Evolutionary conservation across 2,888 invertebrate genomes (phyloP).

Genomic region (Blomia tropicalis): DNA sequence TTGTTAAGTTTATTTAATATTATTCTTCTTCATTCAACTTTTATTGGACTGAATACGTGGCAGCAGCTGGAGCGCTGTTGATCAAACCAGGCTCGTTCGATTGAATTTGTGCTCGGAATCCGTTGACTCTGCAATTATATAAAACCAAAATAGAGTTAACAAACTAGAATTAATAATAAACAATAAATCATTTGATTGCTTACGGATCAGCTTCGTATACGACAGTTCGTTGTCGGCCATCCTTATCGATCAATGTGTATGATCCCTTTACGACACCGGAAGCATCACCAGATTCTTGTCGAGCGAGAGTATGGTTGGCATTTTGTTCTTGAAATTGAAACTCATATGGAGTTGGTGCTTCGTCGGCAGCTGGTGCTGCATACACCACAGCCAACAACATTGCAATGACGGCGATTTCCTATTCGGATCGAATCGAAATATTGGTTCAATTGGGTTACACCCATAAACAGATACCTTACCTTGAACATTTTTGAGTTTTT

Average conservation of each 20-base stretch:
- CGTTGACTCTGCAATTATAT: too few relatives aligned
- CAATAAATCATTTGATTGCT: not conserved
- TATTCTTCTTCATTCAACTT: not conserved
- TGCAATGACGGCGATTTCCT: constrained; percentile 4
- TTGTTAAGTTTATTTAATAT: not conserved
- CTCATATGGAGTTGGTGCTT: constrained; percentile 5
- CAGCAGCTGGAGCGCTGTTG: constrained; percentile 19
- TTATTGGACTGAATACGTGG: constrained; percentile 10
- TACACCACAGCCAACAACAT: not conserved
- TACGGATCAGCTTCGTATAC: not conserved
- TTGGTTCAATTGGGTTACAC: too few relatives aligned
- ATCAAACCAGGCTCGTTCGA: constrained; percentile 25
- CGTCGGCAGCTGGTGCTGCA: not conserved
- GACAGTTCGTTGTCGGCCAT: not conserved
- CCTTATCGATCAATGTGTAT: not conserved
- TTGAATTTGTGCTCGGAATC: constrained; percentile 28
- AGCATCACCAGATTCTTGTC: constrained; percentile 5
- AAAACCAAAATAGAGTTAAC: too few relatives aligned
- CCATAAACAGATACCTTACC: too few relatives aligned
- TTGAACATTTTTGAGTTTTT: too few relatives aligned
- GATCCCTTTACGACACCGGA: not conserved
- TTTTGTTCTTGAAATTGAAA: not conserved
- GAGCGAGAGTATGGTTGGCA: not conserved
- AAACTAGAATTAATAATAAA: too few relatives aligned
- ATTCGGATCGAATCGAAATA: too few relatives aligned